These are phyloP conservation scores for Tuberolachnus salignus DNA, from an alignment of 2,888 invertebrate genomes.

Conservation along the genomic window DNA sequence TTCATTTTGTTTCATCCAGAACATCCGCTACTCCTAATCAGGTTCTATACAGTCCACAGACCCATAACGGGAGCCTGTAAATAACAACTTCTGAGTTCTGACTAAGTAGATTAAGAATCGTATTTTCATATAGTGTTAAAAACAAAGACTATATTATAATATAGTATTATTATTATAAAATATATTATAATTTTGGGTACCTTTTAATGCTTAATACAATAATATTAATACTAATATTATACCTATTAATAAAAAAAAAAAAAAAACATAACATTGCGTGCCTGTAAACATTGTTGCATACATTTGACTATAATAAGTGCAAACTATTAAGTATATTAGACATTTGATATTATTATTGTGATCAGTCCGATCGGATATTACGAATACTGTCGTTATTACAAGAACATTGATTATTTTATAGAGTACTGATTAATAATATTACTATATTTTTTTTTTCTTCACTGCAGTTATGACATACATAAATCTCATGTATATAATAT, in stretches of 20 bases:
- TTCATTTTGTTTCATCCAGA: slow-evolving; percentile 54
- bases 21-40: slow-evolving; percentile 55
- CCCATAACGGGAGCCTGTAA: slow-evolving; percentile 53
- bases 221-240: slow-evolving; percentile 13
- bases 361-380: slow-evolving; percentile 13
- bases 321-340: neutral
- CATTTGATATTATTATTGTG: slow-evolving; percentile 7
- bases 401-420: slow-evolving; percentile 28
- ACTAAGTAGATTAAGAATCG: slow-evolving; percentile 14
- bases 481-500: neutral
- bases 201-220: neutral
- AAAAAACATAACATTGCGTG: slow-evolving; percentile 42
- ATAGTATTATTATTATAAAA: neutral
- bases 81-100: slow-evolving; percentile 49
- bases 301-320: neutral
- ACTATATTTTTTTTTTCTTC: neutral
- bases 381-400: neutral
- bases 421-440: slow-evolving; percentile 4
- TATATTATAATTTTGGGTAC: slow-evolving; percentile 2
- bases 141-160: slow-evolving; percentile 21
- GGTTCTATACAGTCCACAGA: slow-evolving; percentile 45
- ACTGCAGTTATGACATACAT: neutral
- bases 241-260: slow-evolving; percentile 10
- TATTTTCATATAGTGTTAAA: slow-evolving; percentile 44
- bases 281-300: slow-evolving; percentile 24